Base-by-base conservation (phyloP, 2,888 invertebrate genomes). In the Charanyca ferruginea region DNA sequence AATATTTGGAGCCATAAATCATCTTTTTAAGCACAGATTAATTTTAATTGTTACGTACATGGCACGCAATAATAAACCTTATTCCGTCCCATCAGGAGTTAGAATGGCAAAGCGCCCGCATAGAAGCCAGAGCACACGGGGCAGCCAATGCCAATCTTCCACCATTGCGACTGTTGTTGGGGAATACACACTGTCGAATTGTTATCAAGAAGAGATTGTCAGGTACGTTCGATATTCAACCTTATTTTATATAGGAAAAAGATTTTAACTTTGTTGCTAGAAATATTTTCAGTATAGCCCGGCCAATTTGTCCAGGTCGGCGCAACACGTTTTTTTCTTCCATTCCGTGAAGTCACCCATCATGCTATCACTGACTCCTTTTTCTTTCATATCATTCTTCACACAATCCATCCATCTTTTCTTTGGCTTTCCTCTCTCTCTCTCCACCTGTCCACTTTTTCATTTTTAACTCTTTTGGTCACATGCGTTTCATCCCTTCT, bases 21-120 rank as follows among this genome's bases (percentile, higher is more conserved):
- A 38, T 3, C 38, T 5, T 4, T 16, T 38, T 1, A 38, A 9
- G 38, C 13, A 11, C 2, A 35, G 35, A 13, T 13, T 11, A 35
- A 13, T 38, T 16, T 16, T 2, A 38, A 38, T 16, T 25, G 6
- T 25, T 32, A 32, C 8, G 9, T 48, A 9, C 11, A 8, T 5
- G n/a, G 13, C 51, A 64, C 1, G 1, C 22, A 22, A 53, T 53
- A 49, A 22, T 55, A 7, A 54, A 70, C 53, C 47, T 66, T 55
- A 45, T 68, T 45, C 0, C 0, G 0, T 58, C 48, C 0, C 0
- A 1, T 51, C 64, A 95, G 96, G 98, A 99, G 94, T 94, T 99
- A 61, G 98, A 98, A 89, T 99, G 99, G 99, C 99, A 99, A 93
- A 98, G 98, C 57, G 97, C 99, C 22, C 96, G 99, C 74, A 98